phyloP scores from a whole-genome alignment of 2,888 invertebrate genomes.

The Ectemnius cavifrons region DNA sequence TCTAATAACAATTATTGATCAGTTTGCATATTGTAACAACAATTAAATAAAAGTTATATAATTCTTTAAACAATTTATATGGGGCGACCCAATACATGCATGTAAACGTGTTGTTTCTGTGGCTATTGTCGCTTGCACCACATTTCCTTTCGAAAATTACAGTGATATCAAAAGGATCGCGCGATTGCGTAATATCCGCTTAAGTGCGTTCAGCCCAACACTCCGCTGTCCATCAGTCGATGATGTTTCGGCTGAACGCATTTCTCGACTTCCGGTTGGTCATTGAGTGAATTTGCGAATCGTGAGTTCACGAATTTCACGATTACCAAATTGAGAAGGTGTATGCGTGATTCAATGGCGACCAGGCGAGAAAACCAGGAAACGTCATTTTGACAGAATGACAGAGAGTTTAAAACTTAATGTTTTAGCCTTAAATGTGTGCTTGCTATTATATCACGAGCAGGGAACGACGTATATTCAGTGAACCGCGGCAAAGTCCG shows the following conservation, averaged over 20 bases:
- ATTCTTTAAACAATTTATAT: too few relatives aligned
- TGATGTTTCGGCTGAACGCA: too few relatives aligned
- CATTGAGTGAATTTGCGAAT: constrained; percentile 7
- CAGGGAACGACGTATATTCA: constrained; percentile 32
- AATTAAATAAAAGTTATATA: too few relatives aligned
- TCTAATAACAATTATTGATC: too few relatives aligned
- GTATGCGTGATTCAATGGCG: constrained; percentile 40
- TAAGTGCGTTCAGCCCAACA: not conserved
- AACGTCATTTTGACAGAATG: constrained; percentile 56
- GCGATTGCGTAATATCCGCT: constrained; percentile 21
- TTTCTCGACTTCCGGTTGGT: too few relatives aligned
- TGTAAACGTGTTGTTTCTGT: too few relatives aligned
- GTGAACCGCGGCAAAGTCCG: constrained; percentile 26
- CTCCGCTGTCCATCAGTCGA: too few relatives aligned
- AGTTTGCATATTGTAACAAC: too few relatives aligned
- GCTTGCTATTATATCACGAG: constrained; percentile 18
- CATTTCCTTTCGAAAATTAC: too few relatives aligned
- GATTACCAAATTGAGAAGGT: constrained; percentile 29
- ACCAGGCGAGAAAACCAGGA: constrained; percentile 40
- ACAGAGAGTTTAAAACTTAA: constrained; percentile 34
- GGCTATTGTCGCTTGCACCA: too few relatives aligned
- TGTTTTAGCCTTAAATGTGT: constrained; percentile 14
- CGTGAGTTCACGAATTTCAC: constrained; percentile 6
- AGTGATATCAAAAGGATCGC: too few relatives aligned
- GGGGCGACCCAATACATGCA: too few relatives aligned